These are phyloP conservation scores for Phaethornis superciliosus DNA, from an alignment of 2,113 vertebrate genomes.

Conservation along the genomic window DNA sequence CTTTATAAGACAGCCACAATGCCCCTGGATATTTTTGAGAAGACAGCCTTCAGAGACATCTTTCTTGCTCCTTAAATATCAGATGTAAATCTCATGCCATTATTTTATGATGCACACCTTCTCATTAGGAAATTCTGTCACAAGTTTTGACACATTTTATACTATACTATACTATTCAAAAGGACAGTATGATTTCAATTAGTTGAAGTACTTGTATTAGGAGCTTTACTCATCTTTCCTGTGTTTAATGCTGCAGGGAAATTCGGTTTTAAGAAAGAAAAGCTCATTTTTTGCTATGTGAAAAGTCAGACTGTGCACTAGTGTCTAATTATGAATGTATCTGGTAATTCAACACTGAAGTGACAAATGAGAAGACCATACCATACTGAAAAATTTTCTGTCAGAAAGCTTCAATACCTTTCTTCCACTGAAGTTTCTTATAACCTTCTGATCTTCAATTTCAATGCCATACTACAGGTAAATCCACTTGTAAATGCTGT, in stretches of 20 bases:
- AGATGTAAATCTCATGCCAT: not conserved
- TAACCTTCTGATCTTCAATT: not conserved
- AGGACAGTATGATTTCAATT: not conserved
- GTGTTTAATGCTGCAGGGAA: not conserved
- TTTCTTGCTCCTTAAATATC: not conserved
- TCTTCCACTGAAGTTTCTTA: not conserved
- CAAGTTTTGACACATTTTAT: not conserved
- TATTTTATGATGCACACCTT: not conserved
- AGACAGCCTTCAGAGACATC: not conserved
- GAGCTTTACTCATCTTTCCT: not conserved
- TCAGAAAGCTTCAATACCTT: not conserved
- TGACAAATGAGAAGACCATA: not conserved
- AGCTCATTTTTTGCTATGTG: not conserved
- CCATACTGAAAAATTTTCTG: not conserved
- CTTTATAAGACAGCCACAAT: not conserved
- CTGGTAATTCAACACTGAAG: not conserved
- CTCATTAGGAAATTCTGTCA: not conserved
- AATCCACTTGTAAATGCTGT: not conserved
- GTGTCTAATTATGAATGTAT: not conserved
- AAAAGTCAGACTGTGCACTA: accelerated
- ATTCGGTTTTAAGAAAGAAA: not conserved
- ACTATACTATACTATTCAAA: not conserved
- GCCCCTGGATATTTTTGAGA: not conserved
- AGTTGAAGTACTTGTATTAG: not conserved
- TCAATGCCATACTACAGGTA: not conserved